Evolutionary conservation across 1,140 invertebrate species (phyloP).

Genomic region (Metaphire vulgaris): DNA sequence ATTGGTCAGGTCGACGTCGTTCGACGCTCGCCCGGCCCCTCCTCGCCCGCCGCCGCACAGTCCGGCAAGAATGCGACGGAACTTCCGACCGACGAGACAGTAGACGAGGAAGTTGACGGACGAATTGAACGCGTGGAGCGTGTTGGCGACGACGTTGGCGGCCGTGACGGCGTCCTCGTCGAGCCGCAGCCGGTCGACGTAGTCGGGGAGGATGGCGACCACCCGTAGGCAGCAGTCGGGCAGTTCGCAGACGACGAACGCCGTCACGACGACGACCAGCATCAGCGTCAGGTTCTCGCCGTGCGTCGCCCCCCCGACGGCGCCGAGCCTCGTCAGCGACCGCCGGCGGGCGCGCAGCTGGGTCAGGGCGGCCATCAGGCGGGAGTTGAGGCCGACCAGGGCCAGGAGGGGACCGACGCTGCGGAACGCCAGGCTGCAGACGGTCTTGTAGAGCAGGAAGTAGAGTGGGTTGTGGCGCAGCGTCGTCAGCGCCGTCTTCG

Average conservation of each 20-base stretch:
- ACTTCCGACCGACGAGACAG: conserved; percentile 6
- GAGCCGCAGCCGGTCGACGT: not conserved
- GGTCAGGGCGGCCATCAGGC: conserved; percentile 15
- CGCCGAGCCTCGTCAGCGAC: conserved; percentile 22
- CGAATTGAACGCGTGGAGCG: conserved; percentile 20
- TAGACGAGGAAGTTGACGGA: conserved; percentile 26
- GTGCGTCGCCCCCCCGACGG: not conserved
- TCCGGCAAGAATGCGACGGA: conserved; percentile 22
- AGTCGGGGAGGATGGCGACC: not conserved
- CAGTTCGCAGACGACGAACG: conserved; percentile 25
- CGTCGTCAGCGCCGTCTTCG: conserved; percentile 1
- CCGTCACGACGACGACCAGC: conserved; percentile 23
- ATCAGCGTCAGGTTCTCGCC: conserved; percentile 25
- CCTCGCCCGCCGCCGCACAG: no score
- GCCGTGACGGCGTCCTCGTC: not conserved
- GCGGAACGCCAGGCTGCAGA: conserved; percentile 20
- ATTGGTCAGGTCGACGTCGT: no score
- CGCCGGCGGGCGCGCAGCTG: not conserved
- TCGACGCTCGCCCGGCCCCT: no score
- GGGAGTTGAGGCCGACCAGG: conserved; percentile 21
- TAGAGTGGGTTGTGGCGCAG: conserved; percentile 14
- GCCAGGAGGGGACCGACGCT: conserved; percentile 20
- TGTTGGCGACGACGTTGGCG: conserved; percentile 7
- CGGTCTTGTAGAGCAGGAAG: conserved; percentile 29
- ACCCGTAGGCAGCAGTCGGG: conserved; percentile 21